Percentiles rank a stretch among this genome's conserved stretches.
Conservation (phyloP, 2,888 invertebrate species). For the Nephrotoma guestfalica region DNA sequence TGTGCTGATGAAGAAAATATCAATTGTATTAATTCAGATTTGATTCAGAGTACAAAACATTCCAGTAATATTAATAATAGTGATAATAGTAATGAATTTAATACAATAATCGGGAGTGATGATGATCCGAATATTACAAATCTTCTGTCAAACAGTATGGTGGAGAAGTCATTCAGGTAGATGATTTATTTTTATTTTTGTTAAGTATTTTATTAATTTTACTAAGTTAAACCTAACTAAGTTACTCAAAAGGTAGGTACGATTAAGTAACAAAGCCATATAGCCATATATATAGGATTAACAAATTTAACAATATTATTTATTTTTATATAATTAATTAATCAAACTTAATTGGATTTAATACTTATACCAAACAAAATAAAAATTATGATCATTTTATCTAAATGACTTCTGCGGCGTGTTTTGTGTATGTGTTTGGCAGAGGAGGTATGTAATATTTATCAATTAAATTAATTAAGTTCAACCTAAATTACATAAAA, state of each 20-base stretch:
- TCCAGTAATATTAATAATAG: background rate
- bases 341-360: background rate
- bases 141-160: background rate
- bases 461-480: background rate
- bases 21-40: background rate
- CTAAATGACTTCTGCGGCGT: background rate
- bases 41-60: background rate
- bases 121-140: background rate
- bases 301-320: background rate
- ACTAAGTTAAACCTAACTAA: background rate
- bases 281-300: background rate
- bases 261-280: background rate
- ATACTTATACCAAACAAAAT: background rate
- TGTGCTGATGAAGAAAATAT: background rate
- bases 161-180: conserved; percentile 34
- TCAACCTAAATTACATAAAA: conserved; percentile 5
- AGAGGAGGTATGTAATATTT: conserved; percentile 25
- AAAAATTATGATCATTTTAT: background rate
- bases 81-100: background rate
- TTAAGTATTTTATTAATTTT: background rate
- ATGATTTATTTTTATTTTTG: background rate
- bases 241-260: background rate
- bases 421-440: conserved; percentile 24
- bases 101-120: background rate
- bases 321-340: background rate